Percentiles rank a stretch among this genome's conserved stretches.
phyloP scores from a whole-genome alignment of 1,140 invertebrate genomes.

The Holotrichia oblita region DNA sequence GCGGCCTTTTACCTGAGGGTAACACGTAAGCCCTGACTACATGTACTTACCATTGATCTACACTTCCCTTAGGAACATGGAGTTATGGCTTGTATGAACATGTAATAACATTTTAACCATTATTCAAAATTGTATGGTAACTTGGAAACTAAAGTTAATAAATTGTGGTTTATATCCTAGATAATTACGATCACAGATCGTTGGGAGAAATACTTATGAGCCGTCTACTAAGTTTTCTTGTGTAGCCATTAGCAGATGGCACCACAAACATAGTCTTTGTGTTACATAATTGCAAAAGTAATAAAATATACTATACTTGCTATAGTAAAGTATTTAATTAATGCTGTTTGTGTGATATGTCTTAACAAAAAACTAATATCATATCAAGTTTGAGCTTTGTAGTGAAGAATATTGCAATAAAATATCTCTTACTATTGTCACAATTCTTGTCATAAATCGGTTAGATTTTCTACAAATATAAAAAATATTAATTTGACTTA shows the following conservation, averaged over 20 bases:
- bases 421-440: no score
- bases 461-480: no score
- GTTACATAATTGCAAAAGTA: no score
- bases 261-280: not conserved
- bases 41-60: conserved; percentile 47
- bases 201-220: conserved; percentile 14
- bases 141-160: conserved; percentile 49
- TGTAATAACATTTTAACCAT: conserved; percentile 50
- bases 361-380: no score
- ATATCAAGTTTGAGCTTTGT: no score
- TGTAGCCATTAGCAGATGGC: not conserved
- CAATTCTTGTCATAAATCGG: no score
- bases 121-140: conserved; percentile 49
- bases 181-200: conserved; percentile 45
- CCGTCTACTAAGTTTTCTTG: conserved; percentile 12
- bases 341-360: no score
- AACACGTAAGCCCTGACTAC: conserved; percentile 46
- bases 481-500: no score
- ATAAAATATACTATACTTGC: no score
- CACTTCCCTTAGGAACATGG: conserved; percentile 45
- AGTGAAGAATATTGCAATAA: no score
- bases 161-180: conserved; percentile 47
- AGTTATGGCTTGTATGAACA: conserved; percentile 46
- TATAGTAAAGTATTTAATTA: no score
- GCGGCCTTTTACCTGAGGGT: conserved; percentile 37